Percentiles rank a stretch among this genome's conserved stretches.
Evolutionary conservation across 2,888 invertebrate species (phyloP).

Genomic region (Coleophora flavipennella): DNA sequence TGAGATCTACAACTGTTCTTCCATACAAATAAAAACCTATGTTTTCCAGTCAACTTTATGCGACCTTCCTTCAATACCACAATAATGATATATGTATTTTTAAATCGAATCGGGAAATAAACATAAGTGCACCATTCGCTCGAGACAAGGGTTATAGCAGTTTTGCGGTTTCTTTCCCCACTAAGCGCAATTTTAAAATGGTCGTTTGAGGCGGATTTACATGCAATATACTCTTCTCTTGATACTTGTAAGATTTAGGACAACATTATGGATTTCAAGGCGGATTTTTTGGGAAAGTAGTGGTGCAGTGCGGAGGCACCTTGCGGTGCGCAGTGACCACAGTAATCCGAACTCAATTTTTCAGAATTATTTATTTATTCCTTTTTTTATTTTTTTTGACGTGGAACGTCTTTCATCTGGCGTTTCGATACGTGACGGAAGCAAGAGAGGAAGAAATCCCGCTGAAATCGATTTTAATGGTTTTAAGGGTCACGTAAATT

Average conservation of each 20-base stretch:
- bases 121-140: conserved; percentile 12
- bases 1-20: too few relatives aligned
- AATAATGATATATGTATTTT: conserved; percentile 5
- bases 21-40: too few relatives aligned
- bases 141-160: conserved; percentile 13
- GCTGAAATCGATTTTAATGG: too few relatives aligned
- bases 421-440: too few relatives aligned
- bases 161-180: conserved; percentile 18
- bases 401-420: too few relatives aligned
- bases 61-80: conserved; percentile 10
- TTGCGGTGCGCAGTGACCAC: conserved; percentile 9
- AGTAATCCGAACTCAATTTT: too few relatives aligned
- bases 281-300: conserved; percentile 19
- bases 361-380: too few relatives aligned
- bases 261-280: conserved; percentile 19
- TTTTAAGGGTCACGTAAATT: too few relatives aligned
- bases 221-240: conserved; percentile 18
- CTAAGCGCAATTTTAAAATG: conserved; percentile 23
- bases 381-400: too few relatives aligned
- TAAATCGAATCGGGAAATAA: conserved; percentile 8
- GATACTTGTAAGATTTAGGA: conserved; percentile 13
- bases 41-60: too few relatives aligned
- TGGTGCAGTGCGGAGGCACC: conserved; percentile 10
- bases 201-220: conserved; percentile 20
- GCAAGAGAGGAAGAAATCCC: too few relatives aligned